phyloP scores from a whole-genome alignment of 2,888 invertebrate genomes.

The Elegia similella region DNA sequence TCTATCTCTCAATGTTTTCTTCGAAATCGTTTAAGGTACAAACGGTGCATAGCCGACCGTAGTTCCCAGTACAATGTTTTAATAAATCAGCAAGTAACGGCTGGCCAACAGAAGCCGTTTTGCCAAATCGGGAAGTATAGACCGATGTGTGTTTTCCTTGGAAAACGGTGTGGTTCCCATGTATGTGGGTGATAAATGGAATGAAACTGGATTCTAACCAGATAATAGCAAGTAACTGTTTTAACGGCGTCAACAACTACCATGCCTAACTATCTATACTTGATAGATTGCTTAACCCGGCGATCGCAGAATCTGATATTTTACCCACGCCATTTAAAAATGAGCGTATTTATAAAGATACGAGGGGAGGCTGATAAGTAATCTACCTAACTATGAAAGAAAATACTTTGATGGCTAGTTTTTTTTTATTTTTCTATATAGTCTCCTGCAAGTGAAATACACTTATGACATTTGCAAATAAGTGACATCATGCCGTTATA shows the following conservation, averaged over 20 bases:
- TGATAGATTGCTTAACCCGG: no score
- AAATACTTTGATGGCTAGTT: no score
- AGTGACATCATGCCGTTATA: no score
- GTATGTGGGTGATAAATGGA: slow-evolving; percentile 43
- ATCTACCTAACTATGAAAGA: no score
- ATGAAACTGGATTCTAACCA: slow-evolving; percentile 30
- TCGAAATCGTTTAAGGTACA: slow-evolving; percentile 21
- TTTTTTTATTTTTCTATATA: no score
- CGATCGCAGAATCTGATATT: no score
- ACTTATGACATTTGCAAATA: no score
- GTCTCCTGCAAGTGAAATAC: no score
- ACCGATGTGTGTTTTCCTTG: slow-evolving; percentile 51
- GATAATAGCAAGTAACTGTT: slow-evolving; percentile 19
- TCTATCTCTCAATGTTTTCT: neutral
- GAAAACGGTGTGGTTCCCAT: slow-evolving; percentile 35
- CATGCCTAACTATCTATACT: no score
- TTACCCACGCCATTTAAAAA: no score
- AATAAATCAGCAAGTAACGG: slow-evolving; percentile 62
- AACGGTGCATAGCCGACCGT: slow-evolving; percentile 51
- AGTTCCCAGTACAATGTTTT: slow-evolving; percentile 54
- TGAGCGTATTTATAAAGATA: no score
- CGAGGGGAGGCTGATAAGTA: no score
- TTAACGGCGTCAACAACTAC: neutral
- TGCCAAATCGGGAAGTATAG: slow-evolving; percentile 59
- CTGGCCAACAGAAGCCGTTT: slow-evolving; percentile 56